Evolutionary conservation across 2,888 invertebrate genomes (phyloP).

Genomic region (Hydriomena furcata): DNA sequence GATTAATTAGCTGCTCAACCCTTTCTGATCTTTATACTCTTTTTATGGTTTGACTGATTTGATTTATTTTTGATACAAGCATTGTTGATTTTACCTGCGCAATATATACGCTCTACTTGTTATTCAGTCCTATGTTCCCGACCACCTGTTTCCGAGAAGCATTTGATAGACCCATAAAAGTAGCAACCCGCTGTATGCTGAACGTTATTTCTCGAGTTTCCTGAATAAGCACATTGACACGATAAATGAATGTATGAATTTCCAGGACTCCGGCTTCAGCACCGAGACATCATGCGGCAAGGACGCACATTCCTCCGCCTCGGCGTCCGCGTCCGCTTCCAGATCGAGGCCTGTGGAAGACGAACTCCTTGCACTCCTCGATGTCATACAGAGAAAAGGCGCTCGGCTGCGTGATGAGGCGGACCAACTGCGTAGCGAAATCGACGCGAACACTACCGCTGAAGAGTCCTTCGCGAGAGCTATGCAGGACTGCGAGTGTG

Average conservation of each 20-base stretch:
- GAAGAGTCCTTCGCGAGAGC: conserved; percentile 85
- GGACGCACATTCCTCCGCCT: conserved; percentile 88
- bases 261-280: conserved; percentile 93
- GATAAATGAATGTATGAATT: background rate
- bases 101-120: too few species aligned
- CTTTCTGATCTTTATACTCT: too few species aligned
- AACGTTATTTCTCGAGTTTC: too few species aligned
- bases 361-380: conserved; percentile 93
- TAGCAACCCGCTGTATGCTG: too few species aligned
- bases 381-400: conserved; percentile 92
- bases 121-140: too few species aligned
- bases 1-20: too few species aligned
- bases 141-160: too few species aligned
- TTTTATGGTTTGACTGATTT: too few species aligned
- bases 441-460: conserved; percentile 78
- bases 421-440: conserved; percentile 85
- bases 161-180: too few species aligned
- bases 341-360: conserved; percentile 86
- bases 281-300: conserved; percentile 94
- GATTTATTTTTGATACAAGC: too few species aligned
- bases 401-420: conserved; percentile 87
- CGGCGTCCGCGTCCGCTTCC: conserved; percentile 81
- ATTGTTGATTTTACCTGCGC: too few species aligned
- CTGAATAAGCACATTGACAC: too few species aligned
- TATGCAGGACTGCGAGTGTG: conserved; percentile 45